Base-by-base conservation (phyloP, 2,888 invertebrate genomes). In the Pyrochroa serraticornis region DNA sequence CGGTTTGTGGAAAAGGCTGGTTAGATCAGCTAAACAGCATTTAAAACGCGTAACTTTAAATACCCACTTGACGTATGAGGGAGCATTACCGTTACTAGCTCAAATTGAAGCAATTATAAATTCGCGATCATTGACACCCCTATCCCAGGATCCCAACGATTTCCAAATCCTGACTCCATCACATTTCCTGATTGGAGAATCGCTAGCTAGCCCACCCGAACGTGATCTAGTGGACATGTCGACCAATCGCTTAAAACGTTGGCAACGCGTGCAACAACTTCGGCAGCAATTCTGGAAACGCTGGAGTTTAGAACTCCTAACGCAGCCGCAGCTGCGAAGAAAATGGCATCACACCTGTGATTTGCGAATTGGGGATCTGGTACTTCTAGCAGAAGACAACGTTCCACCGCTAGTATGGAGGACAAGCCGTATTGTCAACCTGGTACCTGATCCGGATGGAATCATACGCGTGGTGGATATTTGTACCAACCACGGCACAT, bases 371-470 rank as follows among this genome's bases (percentile, higher is more conserved):
- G 58, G 60, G n/a, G 46, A 60, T 13, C 14, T 72, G n/a, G 71
- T 71, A 6, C 41, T 72, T 10, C 9, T 71, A 8, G 65, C 58
- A 13, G 65, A 70, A n/a, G 64, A 67, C n/a, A 55, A 55, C 36
- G 32, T 46, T 1, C 62, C 61, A 7, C 60, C 64, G 22, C 10
- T 39, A 0, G 37, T 61, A 7, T 72, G 71, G 71, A 50, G 38
- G 6, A 42, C 67, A 5, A 70, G 57, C 5, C 34, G 62, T 30
- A 53, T 72, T 6, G 38, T 39, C 2, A 34, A 65, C 9, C 14
- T 66, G 9, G 58, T 66, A 39, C 69, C 66, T 6, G 68, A 68
- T 12, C 3, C 35, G 2, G 71, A 72, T 50, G 65, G 63, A 7
- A 32, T 56, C 1, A 65, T 66, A 6, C 46, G 71, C 34, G 65